Conservation (phyloP, 92 coral and sea anemone species). For the Muricea muricata region DNA sequence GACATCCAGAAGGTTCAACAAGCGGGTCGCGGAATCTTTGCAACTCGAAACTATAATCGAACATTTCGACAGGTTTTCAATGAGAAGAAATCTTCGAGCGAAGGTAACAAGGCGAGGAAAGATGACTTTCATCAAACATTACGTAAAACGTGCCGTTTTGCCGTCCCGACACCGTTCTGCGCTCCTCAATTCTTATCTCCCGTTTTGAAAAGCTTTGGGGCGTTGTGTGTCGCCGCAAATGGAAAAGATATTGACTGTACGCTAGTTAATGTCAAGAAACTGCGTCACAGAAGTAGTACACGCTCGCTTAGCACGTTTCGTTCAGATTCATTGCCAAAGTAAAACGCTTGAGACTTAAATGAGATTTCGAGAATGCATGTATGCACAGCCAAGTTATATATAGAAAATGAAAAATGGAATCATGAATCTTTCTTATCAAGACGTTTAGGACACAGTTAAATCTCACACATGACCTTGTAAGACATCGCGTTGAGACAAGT, state of each 20-base stretch:
- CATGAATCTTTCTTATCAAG: too few relatives aligned
- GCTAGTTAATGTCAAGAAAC: background rate
- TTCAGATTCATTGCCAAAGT: background rate
- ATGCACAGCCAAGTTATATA: background rate
- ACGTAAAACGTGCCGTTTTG: background rate
- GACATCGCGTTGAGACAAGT: too few relatives aligned
- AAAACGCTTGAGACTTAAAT: background rate
- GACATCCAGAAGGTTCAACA: too few relatives aligned
- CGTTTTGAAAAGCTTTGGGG: conserved; percentile 17
- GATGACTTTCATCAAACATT: background rate
- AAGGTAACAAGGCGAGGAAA: background rate
- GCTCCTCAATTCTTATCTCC: background rate
- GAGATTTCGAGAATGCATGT: background rate
- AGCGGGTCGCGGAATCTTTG: too few relatives aligned
- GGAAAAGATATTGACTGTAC: background rate
- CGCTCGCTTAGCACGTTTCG: background rate
- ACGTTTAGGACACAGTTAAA: too few relatives aligned
- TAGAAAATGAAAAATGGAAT: too few relatives aligned
- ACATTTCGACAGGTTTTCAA: background rate
- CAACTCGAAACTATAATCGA: too few relatives aligned
- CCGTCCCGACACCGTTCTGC: background rate
- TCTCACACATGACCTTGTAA: too few relatives aligned
- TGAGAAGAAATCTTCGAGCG: background rate
- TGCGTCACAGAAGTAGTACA: background rate
- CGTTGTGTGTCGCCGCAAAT: conserved; percentile 18